A percentile compares a stretch with the other conserved stretches of the same genome.
Evolutionary conservation across 2,888 invertebrate species (phyloP).

Genomic region (Priocnemis perturbator): DNA sequence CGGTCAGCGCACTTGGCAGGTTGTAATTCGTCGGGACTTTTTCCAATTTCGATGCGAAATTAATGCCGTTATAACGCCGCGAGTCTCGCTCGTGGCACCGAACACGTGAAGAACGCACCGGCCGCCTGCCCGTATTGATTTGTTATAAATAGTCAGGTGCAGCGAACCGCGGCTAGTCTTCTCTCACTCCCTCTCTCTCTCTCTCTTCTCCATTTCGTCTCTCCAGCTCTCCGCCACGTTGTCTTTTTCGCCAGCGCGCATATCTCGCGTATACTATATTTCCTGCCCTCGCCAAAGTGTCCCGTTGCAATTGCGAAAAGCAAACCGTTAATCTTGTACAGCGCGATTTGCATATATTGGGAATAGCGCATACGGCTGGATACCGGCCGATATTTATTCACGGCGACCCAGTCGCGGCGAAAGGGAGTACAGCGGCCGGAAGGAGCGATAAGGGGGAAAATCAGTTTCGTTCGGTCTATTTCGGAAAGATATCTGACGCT

Average conservation of each 20-base stretch:
- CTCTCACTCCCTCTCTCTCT: conserved; percentile 13
- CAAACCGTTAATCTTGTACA: no score
- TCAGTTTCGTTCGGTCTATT: no score
- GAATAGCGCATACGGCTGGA: no score
- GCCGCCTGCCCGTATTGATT: conserved; percentile 53
- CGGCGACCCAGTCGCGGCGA: no score
- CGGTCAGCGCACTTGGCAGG: conserved; percentile 14
- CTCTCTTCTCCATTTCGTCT: conserved; percentile 2
- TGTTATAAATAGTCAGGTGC: conserved; percentile 60
- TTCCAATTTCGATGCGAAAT: conserved; percentile 19
- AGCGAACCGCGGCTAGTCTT: conserved; percentile 40
- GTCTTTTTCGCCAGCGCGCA: not conserved
- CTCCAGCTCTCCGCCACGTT: not conserved
- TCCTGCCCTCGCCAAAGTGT: not conserved
- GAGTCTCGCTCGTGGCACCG: not conserved
- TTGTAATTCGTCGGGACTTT: conserved; percentile 24
- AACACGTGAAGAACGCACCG: conserved; percentile 48
- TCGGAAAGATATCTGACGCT: no score
- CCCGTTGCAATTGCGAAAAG: no score
- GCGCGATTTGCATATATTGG: conserved; percentile 7
- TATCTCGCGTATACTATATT: not conserved
- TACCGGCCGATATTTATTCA: no score
- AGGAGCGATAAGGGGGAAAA: no score
- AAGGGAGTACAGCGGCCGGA: no score
- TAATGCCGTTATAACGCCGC: conserved; percentile 9